Conservation (phyloP, 2,113 vertebrate genomes). For the zebrafish (Danio rerio) region DNA sequence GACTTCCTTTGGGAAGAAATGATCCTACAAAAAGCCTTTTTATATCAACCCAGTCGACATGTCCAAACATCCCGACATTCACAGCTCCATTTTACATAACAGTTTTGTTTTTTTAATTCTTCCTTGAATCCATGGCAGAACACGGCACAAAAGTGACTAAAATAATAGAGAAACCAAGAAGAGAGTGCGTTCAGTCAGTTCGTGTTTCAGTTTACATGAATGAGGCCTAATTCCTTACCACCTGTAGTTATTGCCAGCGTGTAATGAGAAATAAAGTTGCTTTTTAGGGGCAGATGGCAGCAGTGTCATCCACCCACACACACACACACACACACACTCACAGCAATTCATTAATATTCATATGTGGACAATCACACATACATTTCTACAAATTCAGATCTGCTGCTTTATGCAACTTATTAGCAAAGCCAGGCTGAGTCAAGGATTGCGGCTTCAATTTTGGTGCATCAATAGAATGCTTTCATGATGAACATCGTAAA, state of each 20-base stretch:
- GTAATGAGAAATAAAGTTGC: constrained; percentile 80
- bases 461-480: not conserved
- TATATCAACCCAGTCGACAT: not conserved
- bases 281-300: constrained; percentile 69
- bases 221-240: constrained; percentile 82
- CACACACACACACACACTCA: constrained; percentile 45
- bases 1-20: not conserved
- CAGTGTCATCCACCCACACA: constrained; percentile 58
- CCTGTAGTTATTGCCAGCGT: constrained; percentile 81
- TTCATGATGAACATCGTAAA: not conserved
- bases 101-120: not conserved
- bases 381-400: not conserved
- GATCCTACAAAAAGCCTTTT: not conserved
- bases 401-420: constrained; percentile 14
- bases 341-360: constrained; percentile 23
- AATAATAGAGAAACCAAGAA: constrained; percentile 55
- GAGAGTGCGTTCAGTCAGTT: constrained; percentile 50
- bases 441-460: not conserved
- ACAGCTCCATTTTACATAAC: not conserved
- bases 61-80: not conserved
- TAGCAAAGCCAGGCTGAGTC: constrained; percentile 18
- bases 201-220: constrained; percentile 64
- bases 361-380: not conserved
- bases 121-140: constrained; percentile 70
- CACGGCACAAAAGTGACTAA: constrained; percentile 57